Conservation (phyloP, 2,888 invertebrate species). For the Andrena chrysosceles region DNA sequence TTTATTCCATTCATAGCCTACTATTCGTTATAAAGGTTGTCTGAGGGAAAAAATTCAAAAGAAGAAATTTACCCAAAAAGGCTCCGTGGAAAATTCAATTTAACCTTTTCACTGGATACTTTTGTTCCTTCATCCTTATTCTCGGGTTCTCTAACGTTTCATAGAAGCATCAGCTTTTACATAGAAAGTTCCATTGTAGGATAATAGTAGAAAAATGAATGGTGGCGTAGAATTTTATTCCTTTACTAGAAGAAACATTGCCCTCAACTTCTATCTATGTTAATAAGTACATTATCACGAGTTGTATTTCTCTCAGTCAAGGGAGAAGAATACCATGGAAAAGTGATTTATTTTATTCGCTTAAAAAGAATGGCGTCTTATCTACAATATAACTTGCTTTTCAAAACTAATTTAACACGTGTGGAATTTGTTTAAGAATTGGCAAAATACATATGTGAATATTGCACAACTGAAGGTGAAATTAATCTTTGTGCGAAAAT, state of each 20-base stretch:
- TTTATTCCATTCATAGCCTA: conserved; percentile 8
- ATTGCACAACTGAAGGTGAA: too few relatives aligned
- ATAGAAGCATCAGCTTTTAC: not conserved
- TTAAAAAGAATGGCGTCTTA: not conserved
- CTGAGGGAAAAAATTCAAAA: conserved; percentile 8
- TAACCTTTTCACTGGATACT: conserved; percentile 17
- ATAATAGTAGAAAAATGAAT: not conserved
- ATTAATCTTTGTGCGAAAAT: too few relatives aligned
- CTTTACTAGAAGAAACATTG: not conserved
- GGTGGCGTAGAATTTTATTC: not conserved
- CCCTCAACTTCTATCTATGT: not conserved
- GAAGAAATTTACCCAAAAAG: not conserved
- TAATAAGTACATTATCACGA: not conserved
- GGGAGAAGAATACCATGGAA: not conserved
- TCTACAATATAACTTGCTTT: too few relatives aligned
- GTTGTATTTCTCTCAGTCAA: not conserved
- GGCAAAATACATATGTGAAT: too few relatives aligned
- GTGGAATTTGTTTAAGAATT: too few relatives aligned
- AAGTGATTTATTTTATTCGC: not conserved
- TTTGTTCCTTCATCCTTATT: not conserved
- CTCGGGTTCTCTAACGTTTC: not conserved
- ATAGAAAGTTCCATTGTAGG: not conserved
- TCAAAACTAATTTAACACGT: too few relatives aligned
- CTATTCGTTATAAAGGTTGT: conserved; percentile 14
- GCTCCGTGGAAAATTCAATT: conserved; percentile 14